phyloP scores from a whole-genome alignment of 2,888 invertebrate species.

The Lucinisca nassula region DNA sequence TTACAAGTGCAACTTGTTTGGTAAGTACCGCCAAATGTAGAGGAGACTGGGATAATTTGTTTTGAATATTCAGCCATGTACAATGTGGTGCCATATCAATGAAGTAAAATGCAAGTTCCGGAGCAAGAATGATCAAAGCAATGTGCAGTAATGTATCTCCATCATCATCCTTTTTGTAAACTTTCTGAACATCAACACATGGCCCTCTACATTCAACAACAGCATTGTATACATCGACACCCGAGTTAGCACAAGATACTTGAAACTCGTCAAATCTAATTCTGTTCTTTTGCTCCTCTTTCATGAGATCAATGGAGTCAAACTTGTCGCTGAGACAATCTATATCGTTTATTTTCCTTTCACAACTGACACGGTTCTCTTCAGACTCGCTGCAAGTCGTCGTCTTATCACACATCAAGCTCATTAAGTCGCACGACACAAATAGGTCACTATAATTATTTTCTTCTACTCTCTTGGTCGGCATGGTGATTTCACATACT shows the following conservation, averaged over 20 bases:
- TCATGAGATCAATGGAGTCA: neutral
- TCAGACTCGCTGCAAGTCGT: neutral
- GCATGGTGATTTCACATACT: too few relatives aligned
- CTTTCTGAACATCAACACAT: neutral
- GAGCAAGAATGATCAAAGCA: conserved; percentile 35
- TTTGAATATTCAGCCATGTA: neutral
- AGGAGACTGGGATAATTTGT: conserved; percentile 29
- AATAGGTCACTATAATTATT: neutral
- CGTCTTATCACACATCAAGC: neutral
- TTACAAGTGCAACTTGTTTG: conserved; percentile 3
- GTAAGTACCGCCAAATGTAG: conserved; percentile 33
- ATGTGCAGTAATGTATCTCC: conserved; percentile 53
- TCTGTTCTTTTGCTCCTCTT: neutral
- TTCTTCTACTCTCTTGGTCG: too few relatives aligned
- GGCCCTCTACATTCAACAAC: neutral
- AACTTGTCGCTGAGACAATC: neutral
- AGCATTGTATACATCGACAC: neutral
- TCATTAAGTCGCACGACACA: neutral
- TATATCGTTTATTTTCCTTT: neutral
- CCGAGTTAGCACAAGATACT: neutral
- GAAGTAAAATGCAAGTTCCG: neutral
- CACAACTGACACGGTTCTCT: neutral
- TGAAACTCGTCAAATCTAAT: neutral
- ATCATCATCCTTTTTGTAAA: conserved; percentile 36
- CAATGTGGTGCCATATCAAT: neutral